Base-by-base conservation (phyloP, 64 coral and sea anemone species). In the Montipora capricornis region DNA sequence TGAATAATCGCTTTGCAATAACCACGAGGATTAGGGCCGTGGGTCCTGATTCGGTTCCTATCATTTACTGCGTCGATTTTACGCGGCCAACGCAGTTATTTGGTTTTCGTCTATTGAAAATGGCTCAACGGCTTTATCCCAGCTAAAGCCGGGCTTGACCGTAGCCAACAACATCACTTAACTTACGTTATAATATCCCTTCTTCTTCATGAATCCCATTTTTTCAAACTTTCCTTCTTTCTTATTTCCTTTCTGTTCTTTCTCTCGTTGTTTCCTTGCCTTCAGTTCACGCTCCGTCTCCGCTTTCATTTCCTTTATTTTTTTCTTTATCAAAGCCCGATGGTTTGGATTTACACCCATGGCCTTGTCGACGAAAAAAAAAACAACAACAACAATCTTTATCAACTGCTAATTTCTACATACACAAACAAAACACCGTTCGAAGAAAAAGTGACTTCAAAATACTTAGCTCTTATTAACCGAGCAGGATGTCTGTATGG, bases 161-260 rank as follows among this genome's bases (percentile, higher is more conserved):
- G 2, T 11, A 57, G 53, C 4, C 10, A 17, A 3, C 8, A 49
- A 68, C 44, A 22, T 46, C 8, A 2, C 5, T 73, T 86, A 76
- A 50, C 79, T 93, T 17, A 93, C 68, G 19, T 77, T 93, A 49
- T 93, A 93, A 6, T 80, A 68, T 8, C 84, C 92, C 77, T 80
- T 93, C 92, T 93, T 93, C 20, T 86, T 86, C 37, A 93, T 93
- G 74, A 93, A 93, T 49, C 92, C 92, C 77, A 93, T 76, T 69
- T 88, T 93, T 9, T 93, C 92, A 47, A 92, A 78, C 77, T 93
- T 93, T 66, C 81, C 92, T 37, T 93, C 91, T 51, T 92, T 92
- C 58, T 92, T 93, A 9, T 84, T 75, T 70, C 83, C 47, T 51
- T 80, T 93, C 52, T 73, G 82, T 17, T 93, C 91, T 26, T 93